Percentiles rank a stretch among this genome's conserved stretches.
These are phyloP conservation scores for Elmis aenea DNA, from an alignment of 2,888 invertebrate genomes.

Conservation along the genomic window DNA sequence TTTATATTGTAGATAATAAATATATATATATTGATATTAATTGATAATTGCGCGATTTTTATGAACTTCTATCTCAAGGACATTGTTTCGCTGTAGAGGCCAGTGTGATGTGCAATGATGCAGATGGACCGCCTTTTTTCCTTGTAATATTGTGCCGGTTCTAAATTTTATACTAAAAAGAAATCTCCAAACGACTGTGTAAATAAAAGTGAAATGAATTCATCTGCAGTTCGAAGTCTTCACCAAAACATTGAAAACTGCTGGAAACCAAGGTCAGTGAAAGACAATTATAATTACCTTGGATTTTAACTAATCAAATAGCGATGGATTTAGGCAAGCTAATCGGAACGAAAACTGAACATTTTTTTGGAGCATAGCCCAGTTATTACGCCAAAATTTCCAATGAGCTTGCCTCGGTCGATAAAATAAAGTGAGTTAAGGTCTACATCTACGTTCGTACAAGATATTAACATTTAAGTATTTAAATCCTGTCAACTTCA, in stretches of 20 bases:
- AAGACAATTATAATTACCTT: too few species aligned
- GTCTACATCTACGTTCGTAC: too few species aligned
- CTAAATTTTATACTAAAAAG: conserved; percentile 35
- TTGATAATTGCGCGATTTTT: conserved; percentile 22
- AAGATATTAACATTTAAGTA: too few species aligned
- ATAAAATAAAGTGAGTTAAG: too few species aligned
- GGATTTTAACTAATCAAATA: conserved; percentile 12
- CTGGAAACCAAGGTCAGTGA: conserved; percentile 17
- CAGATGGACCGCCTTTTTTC: conserved; percentile 32
- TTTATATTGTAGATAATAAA: conserved; percentile 48
- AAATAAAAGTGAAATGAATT: conserved; percentile 16
- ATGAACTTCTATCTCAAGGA: conserved; percentile 29
- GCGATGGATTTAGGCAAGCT: conserved; percentile 11
- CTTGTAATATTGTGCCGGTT: conserved; percentile 29
- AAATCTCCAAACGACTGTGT: too few species aligned
- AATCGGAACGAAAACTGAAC: too few species aligned
- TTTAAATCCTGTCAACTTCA: too few species aligned
- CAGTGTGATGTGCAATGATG: conserved; percentile 45
- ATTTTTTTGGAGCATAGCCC: too few species aligned
- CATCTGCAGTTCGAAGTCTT: conserved; percentile 16
- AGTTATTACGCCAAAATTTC: too few species aligned
- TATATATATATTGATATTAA: conserved; percentile 21
- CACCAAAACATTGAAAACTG: conserved; percentile 1
- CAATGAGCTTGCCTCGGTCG: conserved; percentile 12
- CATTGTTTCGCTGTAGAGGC: conserved; percentile 37